A percentile compares a stretch with the other conserved stretches of the same genome.
phyloP scores from a whole-genome alignment of 2,113 vertebrate genomes.

The Lasiurus borealis region DNA sequence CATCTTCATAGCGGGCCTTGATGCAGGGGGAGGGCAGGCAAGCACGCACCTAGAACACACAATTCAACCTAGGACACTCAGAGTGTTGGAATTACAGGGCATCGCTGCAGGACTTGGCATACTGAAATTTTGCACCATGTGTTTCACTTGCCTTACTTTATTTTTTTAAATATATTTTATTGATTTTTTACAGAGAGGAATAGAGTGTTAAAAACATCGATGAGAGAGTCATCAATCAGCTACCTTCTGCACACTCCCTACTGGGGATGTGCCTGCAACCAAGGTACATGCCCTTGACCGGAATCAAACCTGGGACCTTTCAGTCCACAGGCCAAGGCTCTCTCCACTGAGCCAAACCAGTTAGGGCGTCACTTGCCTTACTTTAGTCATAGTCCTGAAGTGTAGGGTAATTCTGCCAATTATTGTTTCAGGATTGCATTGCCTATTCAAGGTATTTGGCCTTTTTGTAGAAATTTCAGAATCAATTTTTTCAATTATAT shows the following conservation, averaged over 20 bases:
- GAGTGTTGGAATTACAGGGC: too few relatives aligned
- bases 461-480: neutral
- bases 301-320: too few relatives aligned
- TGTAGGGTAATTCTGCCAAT: neutral
- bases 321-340: too few relatives aligned
- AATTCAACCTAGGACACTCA: neutral
- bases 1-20: neutral
- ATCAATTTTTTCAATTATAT: neutral
- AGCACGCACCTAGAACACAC: neutral
- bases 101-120: too few relatives aligned
- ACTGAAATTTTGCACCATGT: neutral
- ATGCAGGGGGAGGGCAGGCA: neutral
- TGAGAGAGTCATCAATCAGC: too few relatives aligned
- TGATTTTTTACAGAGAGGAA: too few relatives aligned
- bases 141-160: neutral
- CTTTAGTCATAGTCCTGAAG: neutral
- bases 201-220: too few relatives aligned
- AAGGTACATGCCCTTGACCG: too few relatives aligned
- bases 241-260: too few relatives aligned
- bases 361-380: neutral
- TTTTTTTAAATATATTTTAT: too few relatives aligned
- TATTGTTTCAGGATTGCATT: neutral
- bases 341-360: too few relatives aligned
- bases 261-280: too few relatives aligned
- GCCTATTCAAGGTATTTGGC: neutral